Conservation (phyloP, 2,888 invertebrate species). For the Lepidocyrtinus sp. region DNA sequence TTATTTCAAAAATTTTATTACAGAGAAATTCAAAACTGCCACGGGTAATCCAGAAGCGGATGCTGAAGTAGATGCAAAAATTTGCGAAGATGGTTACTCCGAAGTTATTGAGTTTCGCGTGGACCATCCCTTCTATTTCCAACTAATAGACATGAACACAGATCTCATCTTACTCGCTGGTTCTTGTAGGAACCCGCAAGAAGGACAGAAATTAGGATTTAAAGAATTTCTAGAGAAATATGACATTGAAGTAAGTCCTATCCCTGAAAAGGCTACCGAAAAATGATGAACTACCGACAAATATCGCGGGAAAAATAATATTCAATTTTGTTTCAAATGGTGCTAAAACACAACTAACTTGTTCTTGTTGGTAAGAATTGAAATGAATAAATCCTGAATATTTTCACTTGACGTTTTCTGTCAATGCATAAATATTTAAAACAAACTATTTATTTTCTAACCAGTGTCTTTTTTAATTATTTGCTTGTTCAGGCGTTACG, state of each 20-base stretch:
- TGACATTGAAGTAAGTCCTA: slow-evolving; percentile 41
- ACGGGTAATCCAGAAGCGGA: neutral
- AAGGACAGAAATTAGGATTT: slow-evolving; percentile 28
- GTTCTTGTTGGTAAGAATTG: too few relatives aligned
- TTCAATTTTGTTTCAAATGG: too few relatives aligned
- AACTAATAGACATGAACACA: slow-evolving; percentile 47
- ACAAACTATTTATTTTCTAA: too few relatives aligned
- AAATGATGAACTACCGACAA: too few relatives aligned
- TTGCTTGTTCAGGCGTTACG: too few relatives aligned
- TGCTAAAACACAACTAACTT: too few relatives aligned
- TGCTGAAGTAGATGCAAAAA: neutral
- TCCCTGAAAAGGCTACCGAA: too few relatives aligned
- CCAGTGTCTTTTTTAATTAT: too few relatives aligned
- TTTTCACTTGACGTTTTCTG: too few relatives aligned
- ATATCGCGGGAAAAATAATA: too few relatives aligned
- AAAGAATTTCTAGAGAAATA: slow-evolving; percentile 38
- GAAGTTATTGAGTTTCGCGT: slow-evolving; percentile 46
- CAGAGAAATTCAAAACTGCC: slow-evolving; percentile 15
- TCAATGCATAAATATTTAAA: too few relatives aligned
- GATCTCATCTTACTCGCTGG: slow-evolving; percentile 49
- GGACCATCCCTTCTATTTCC: slow-evolving; percentile 52
- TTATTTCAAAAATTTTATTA: neutral
- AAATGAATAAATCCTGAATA: too few relatives aligned
- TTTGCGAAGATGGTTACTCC: neutral
- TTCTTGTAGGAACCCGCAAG: slow-evolving; percentile 38